Conservation (phyloP, 2,113 vertebrate genomes). For the Cyprinodon brontotheroides region DNA sequence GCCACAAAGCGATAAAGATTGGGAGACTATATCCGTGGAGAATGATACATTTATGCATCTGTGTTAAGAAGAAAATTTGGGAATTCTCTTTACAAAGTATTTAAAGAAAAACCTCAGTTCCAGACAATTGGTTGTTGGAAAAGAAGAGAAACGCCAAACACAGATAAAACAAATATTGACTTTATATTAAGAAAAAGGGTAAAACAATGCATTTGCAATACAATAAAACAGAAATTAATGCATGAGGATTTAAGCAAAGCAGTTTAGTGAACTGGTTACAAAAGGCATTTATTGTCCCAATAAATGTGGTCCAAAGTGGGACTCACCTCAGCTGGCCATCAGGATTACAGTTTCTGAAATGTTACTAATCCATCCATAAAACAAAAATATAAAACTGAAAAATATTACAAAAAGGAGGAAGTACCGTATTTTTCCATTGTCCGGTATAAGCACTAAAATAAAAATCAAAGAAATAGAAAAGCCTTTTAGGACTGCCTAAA, state of each 20-base stretch:
- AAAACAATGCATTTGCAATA: neutral
- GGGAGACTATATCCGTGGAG: too few relatives aligned
- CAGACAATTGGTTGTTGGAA: neutral
- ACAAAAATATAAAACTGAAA: conserved; percentile 4
- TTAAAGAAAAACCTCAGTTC: neutral
- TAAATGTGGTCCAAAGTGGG: neutral
- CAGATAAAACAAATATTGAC: neutral
- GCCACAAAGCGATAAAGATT: too few relatives aligned
- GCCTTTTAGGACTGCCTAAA: conserved; percentile 1
- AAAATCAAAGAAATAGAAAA: conserved; percentile 10
- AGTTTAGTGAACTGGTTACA: neutral
- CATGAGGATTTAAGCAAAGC: neutral
- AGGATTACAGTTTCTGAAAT: neutral
- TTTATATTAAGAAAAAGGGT: neutral
- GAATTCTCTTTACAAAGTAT: neutral
- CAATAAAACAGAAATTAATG: neutral
- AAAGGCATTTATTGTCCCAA: conserved; percentile 23
- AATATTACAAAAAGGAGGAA: neutral
- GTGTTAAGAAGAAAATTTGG: too few relatives aligned
- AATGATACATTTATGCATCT: too few relatives aligned
- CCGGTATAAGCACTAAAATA: neutral
- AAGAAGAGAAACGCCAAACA: neutral
- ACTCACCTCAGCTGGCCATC: neutral
- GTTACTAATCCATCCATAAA: neutral
- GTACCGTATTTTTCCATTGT: conserved; percentile 6